Percentiles rank a stretch among this genome's conserved stretches.
These are phyloP conservation scores for Leucopsar rothschildi DNA, from an alignment of 2,113 vertebrate species.

Conservation along the genomic window DNA sequence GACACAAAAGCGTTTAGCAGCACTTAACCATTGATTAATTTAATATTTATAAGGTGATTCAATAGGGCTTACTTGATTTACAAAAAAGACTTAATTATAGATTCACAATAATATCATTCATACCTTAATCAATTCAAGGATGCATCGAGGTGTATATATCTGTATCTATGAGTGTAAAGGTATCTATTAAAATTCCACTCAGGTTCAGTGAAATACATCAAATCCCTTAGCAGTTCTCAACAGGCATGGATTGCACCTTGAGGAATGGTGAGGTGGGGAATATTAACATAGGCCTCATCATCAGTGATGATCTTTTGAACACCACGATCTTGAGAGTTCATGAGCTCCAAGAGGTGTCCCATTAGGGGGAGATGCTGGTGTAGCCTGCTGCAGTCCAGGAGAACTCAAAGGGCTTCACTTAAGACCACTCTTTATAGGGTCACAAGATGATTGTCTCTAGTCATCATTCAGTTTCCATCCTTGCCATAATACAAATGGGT, in stretches of 20 bases:
- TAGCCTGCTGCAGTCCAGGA: background rate
- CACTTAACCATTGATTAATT: background rate
- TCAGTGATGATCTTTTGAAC: background rate
- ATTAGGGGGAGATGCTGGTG: background rate
- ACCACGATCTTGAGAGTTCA: background rate
- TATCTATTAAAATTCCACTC: background rate
- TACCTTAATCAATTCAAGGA: background rate
- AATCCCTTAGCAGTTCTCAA: background rate
- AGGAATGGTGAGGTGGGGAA: background rate
- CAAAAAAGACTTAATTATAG: background rate
- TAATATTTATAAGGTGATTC: background rate
- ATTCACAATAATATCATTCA: background rate
- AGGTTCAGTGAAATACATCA: background rate
- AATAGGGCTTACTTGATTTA: background rate
- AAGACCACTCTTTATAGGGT: background rate
- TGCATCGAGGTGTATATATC: background rate
- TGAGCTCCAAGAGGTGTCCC: background rate
- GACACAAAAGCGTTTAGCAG: background rate
- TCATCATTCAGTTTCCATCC: background rate
- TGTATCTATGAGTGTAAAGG: background rate
- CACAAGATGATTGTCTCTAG: background rate
- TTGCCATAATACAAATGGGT: background rate
- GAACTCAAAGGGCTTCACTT: background rate
- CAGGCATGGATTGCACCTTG: background rate
- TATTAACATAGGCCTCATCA: background rate